Evolutionary conservation across 2,113 vertebrate species (phyloP), one percentile per base, ranked within the genome.

Genomic region (Elephas maximus): DNA sequence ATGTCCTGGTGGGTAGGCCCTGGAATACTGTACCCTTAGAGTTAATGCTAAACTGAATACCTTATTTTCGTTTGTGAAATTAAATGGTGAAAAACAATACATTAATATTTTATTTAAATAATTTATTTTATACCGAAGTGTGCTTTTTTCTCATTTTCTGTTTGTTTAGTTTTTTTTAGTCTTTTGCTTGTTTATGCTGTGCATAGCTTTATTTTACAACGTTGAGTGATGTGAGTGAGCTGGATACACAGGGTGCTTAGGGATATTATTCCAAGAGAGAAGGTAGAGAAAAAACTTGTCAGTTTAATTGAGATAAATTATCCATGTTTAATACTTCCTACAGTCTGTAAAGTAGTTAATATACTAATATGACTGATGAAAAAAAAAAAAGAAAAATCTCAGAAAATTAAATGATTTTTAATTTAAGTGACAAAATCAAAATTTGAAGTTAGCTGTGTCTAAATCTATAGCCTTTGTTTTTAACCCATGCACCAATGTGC

Each of bases 21-120:
- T 57, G 6, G 9, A 88, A 84, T 33, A 8, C 1, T 93, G 21
- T 37, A 28, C 4, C 21, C 30, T 78, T 45, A 63, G 4, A 97
- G 48, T 26, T 94, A 63, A n/a, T 81, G 15, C 28, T 69, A 93
- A 93, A 62, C 8, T 51, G 0, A 65, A 48, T 8, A 71, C 5
- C 76, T 94, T 15, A 76, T 88, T 71, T 80, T 37, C 24, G 77
- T 71, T 88, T 21, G 1, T 26, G 17, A 86, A 94, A 62, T 73
- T 86, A 91, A 84, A 48, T 62, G 12, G 15, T 69, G 14, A 78
- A 88, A 88, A 17, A 81, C 5, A 93, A 24, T 15, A 48, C 18
- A 69, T 74, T 69, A 89, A 90, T 30, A 73, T 95, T 67, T 77
- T 4, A 21, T 51, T 77, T 71, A 57, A 88, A 79, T 83, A 67